Evolutionary conservation across 2,888 invertebrate species (phyloP).

Genomic region (Caenorhabditis sulstoni): DNA sequence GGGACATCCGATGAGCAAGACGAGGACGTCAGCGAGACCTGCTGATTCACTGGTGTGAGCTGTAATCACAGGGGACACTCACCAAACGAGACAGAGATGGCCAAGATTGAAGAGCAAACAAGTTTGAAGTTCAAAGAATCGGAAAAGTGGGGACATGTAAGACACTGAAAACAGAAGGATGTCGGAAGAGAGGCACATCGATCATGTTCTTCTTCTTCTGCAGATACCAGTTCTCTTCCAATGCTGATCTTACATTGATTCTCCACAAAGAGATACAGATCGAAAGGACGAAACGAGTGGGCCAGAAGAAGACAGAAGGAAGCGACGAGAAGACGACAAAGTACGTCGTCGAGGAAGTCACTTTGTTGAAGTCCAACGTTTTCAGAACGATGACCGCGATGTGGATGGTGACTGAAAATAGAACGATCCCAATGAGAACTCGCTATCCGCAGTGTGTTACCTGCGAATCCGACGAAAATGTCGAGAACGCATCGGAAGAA

Average conservation of each 20-base stretch:
- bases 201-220: neutral
- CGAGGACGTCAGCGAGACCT: conserved; percentile 30
- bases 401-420: conserved; percentile 25
- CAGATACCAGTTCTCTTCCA: neutral
- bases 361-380: conserved; percentile 38
- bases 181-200: too few species aligned
- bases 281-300: conserved; percentile 36
- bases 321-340: conserved; percentile 45
- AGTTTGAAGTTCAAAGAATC: conserved; percentile 10
- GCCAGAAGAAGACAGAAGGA: conserved; percentile 42
- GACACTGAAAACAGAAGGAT: conserved; percentile 24
- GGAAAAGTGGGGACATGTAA: conserved; percentile 4
- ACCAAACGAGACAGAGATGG: conserved; percentile 15
- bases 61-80: too few species aligned
- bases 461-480: conserved; percentile 39
- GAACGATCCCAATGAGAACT: neutral
- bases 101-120: conserved; percentile 7
- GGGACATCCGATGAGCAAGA: conserved; percentile 38
- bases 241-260: conserved; percentile 13
- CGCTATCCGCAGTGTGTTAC: neutral
- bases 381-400: conserved; percentile 39
- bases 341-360: conserved; percentile 29
- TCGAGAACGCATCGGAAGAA: conserved; percentile 36
- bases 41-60: neutral
- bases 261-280: conserved; percentile 32